phyloP scores from a whole-genome alignment of 2,888 invertebrate species.

The Lysandra coridon region DNA sequence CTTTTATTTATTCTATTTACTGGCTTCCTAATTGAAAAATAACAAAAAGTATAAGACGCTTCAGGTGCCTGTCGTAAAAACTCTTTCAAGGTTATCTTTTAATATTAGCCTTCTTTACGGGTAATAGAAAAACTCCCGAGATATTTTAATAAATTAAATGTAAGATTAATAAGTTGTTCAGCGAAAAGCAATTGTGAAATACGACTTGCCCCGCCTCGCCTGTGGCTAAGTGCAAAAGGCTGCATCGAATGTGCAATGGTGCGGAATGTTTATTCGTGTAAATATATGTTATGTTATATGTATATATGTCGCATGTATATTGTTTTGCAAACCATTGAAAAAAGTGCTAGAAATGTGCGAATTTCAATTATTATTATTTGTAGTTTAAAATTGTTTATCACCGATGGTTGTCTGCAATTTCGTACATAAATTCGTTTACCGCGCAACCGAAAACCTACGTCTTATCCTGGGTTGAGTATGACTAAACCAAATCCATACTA shows the following conservation, averaged over 20 bases:
- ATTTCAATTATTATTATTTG: no score
- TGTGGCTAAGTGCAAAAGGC: slow-evolving; percentile 49
- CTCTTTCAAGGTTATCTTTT: not conserved
- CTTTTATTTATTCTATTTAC: not conserved
- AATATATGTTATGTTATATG: slow-evolving; percentile 1
- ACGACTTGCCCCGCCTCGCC: slow-evolving; percentile 48
- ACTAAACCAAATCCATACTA: no score
- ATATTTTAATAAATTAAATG: slow-evolving; percentile 21
- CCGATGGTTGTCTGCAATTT: no score
- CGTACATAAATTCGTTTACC: no score
- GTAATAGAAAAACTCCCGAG: not conserved
- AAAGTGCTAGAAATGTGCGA: no score
- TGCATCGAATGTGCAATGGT: slow-evolving; percentile 43
- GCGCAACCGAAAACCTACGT: no score
- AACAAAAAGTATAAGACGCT: not conserved
- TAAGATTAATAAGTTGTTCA: slow-evolving; percentile 32
- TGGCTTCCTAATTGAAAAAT: not conserved
- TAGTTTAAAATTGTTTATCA: no score
- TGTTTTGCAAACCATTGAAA: not conserved
- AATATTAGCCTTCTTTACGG: not conserved
- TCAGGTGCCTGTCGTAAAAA: not conserved
- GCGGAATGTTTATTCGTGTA: slow-evolving; percentile 26
- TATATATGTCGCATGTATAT: slow-evolving; percentile 19
- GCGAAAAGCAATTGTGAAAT: slow-evolving; percentile 44
- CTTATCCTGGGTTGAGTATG: no score